phyloP scores from a whole-genome alignment of 2,888 invertebrate species.

The Philopedon plagiatum region DNA sequence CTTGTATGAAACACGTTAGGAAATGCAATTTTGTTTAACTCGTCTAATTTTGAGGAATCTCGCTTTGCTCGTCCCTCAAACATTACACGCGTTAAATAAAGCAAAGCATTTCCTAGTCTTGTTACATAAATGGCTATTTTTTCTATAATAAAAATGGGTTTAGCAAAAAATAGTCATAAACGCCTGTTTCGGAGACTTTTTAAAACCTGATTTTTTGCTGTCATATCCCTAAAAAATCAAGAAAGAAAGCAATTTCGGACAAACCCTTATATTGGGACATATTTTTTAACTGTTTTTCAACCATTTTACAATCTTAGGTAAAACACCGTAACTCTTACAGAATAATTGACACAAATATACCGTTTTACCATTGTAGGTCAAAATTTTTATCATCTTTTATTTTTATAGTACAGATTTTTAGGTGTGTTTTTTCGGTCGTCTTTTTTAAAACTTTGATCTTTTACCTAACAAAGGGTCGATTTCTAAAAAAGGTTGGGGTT shows the following conservation, averaged over 20 bases:
- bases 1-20: too few species aligned
- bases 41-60: too few species aligned
- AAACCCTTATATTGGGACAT: not conserved
- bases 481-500: conserved; percentile 10
- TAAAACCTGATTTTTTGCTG: not conserved
- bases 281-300: not conserved
- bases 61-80: too few species aligned
- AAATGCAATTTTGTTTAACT: too few species aligned
- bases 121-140: too few species aligned
- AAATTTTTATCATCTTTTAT: not conserved
- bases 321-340: conserved; percentile 22
- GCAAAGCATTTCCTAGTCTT: too few species aligned
- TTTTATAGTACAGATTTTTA: not conserved
- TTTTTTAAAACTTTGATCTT: conserved; percentile 18
- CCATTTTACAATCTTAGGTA: conserved; percentile 34
- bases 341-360: conserved; percentile 23
- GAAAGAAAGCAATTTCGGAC: not conserved
- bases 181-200: too few species aligned
- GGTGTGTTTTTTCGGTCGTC: not conserved
- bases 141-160: too few species aligned
- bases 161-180: too few species aligned
- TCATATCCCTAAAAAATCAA: not conserved
- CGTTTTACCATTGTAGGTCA: conserved; percentile 25
- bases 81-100: too few species aligned
- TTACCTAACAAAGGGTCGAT: not conserved